Evolutionary conservation across 2,888 invertebrate species (phyloP), one percentile per base, ranked within the genome.

Genomic region (Drosophila formosana): DNA sequence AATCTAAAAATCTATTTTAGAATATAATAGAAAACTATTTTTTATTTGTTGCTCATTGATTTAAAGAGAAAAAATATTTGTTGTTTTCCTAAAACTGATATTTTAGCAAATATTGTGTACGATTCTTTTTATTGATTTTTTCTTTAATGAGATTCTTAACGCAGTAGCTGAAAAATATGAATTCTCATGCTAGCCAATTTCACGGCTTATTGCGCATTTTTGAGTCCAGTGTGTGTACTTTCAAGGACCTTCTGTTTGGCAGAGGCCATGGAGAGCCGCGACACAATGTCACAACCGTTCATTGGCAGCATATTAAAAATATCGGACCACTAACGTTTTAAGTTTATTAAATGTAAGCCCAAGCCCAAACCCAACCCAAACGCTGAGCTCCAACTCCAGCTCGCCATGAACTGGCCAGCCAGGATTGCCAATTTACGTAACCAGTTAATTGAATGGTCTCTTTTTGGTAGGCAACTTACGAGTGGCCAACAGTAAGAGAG

Each of bases 371-470:
- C 9, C 13, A 46, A 23, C 32, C 13, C 9, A 62, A 47, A 30
- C 37, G n/a, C 37, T 11, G 60, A 26, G 11, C 28, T 30, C 30
- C 26, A 6, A 41, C 39, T 18, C 7, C n/a, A 18, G 26, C 13
- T 37, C 34, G 39, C 7, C 55, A 55, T 28, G 26, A 43, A 65
- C 62, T 65, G 72, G 64, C 53, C 72, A 71, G 73, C 53, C 67
- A 43, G 71, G 51, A 70, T 43, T 75, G 70, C 66, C 73, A 81
- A 88, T 83, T 83, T 83, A 83, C 82, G 79, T 87, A 83, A 88
- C 89, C 81, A 75, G 71, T 67, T 69, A 75, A 81, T 63, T 56
- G 62, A 75, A 61, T 79, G 80, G 43, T 63, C 69, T 46, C 55
- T 57, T 63, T 63, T 57, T 56, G 53, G 63, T 47, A 18, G 18